Evolutionary conservation across 2,113 vertebrate genomes (phyloP).

Genomic region (Ploceus nigricollis): DNA sequence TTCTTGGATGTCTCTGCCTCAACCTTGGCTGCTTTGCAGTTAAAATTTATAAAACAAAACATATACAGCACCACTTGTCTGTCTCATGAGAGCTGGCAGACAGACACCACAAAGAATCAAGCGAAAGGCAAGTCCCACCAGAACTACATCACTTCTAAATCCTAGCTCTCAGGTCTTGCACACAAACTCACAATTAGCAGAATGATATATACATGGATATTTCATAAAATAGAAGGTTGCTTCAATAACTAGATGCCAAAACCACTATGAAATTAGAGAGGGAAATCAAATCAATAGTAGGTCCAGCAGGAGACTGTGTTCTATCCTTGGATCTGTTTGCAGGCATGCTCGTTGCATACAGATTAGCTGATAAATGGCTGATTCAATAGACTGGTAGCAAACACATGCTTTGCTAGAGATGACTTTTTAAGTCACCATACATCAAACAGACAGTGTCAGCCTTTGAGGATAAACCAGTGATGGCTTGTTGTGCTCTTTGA

Average conservation of each 20-base stretch:
- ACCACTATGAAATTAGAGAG: constrained; percentile 72
- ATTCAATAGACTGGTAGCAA: constrained; percentile 74
- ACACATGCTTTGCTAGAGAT: constrained; percentile 73
- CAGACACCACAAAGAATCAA: not conserved
- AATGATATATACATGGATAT: not conserved
- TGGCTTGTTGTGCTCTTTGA: constrained; percentile 79
- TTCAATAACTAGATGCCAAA: constrained; percentile 54
- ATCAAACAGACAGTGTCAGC: constrained; percentile 80
- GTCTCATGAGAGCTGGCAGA: not conserved
- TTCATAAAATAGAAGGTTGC: constrained; percentile 37
- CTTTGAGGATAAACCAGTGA: constrained; percentile 81
- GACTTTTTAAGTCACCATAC: constrained; percentile 79
- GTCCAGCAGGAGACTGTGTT: constrained; percentile 63
- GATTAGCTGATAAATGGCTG: constrained; percentile 77
- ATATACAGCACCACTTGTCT: not conserved
- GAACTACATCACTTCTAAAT: not conserved
- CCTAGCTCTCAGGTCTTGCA: not conserved
- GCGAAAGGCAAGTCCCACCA: not conserved
- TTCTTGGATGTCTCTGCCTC: not conserved
- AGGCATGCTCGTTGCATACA: constrained; percentile 69
- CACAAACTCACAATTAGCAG: not conserved
- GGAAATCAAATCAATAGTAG: constrained; percentile 73
- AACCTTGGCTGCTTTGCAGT: not conserved
- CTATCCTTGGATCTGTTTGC: constrained; percentile 71
- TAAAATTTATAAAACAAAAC: not conserved